phyloP scores from a whole-genome alignment of 2,113 vertebrate species.

The Mustela nigripes region DNA sequence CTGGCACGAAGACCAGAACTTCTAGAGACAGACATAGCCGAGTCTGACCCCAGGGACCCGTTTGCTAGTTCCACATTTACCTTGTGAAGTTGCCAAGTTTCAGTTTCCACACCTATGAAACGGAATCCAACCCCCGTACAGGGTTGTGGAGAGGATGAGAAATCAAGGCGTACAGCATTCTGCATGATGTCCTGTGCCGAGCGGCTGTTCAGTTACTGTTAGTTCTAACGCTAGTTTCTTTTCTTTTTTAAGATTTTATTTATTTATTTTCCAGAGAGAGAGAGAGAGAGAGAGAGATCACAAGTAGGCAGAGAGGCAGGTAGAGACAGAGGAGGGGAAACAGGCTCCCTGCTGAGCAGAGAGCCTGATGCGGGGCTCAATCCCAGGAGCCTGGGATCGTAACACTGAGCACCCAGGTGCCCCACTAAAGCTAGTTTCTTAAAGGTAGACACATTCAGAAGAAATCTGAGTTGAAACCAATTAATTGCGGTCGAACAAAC shows the following conservation, averaged over 20 bases:
- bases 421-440: background rate
- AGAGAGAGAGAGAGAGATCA: no score
- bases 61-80: background rate
- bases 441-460: slow-evolving; percentile 20
- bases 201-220: background rate
- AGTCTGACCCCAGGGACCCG: background rate
- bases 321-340: no score
- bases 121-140: background rate
- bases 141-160: background rate
- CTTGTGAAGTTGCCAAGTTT: background rate
- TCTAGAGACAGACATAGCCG: background rate
- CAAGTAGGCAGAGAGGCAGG: no score
- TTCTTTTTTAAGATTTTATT: no score
- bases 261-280: no score
- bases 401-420: no score
- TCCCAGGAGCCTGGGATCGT: no score
- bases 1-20: background rate
- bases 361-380: no score
- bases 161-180: background rate
- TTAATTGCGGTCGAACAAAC: background rate
- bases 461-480: background rate
- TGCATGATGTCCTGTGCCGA: background rate
- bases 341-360: no score
- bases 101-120: background rate
- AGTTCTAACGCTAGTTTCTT: background rate